Base-by-base conservation (phyloP, 2,888 invertebrate species). In the Napeogenes sylphis region DNA sequence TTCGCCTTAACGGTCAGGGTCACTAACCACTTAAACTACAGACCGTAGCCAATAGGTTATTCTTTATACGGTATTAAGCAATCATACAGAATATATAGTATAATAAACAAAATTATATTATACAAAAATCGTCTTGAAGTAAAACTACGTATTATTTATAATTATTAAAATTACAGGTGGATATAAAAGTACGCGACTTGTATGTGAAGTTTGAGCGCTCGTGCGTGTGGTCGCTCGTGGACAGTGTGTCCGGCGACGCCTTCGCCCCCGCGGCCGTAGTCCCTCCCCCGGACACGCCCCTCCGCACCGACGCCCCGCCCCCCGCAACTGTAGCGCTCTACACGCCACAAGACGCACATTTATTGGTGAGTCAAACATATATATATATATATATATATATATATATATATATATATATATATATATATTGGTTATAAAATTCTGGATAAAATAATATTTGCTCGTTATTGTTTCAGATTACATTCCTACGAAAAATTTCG, bases 151-250 rank as follows among this genome's bases (percentile, higher is more conserved):
- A 21, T 8, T 4, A 30, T n/a, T 51, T 21, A 30, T 12, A 30
- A 30, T 30, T 10, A 51, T 30, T 30, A 21, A 32, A 8, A 55
- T 4, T 42, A n/a, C 72, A 90, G 90, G 83, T 86, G 73, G 90
- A 91, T 35, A 71, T 80, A 0, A 89, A 90, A 64, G 80, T 87
- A 2, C 83, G 89, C 64, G 97, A 97, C 81, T 86, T 98, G 59
- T 97, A 96, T 85, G 91, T 92, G 13, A 93, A 93, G 74, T 96
- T 98, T 85, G 95, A 96, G 73, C 94, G 94, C 73, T 94, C 95
- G 75, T 94, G 94, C 71, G 93, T 97, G 70, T 94, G 94, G 67
- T 93, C 95, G 63, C 92, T 97, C 59, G 89, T 98, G 71, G 97
- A 97, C 76, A 87, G 92, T 35, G 92, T 97, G 63, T 71, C 84